Percentiles rank a stretch among this genome's conserved stretches.
phyloP scores from a whole-genome alignment of 2,797 vertebrate species.

The Gouania willdenowi region DNA sequence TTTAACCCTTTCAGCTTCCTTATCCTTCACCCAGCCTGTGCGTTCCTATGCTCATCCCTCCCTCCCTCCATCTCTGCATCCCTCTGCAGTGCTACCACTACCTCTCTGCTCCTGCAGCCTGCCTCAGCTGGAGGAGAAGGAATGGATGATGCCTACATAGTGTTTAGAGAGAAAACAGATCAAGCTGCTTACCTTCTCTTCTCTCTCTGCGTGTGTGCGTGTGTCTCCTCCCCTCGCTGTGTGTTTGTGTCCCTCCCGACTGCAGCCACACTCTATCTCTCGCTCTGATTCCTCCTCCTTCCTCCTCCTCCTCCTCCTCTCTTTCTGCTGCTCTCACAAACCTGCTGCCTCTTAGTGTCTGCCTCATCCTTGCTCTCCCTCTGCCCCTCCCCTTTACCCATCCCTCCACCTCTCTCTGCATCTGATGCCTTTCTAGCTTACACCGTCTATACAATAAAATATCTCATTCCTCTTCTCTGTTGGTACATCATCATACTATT shows the following conservation, averaged over 20 bases:
- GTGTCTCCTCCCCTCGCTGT: neutral
- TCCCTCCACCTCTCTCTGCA: conserved; percentile 5
- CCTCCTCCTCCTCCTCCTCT: conserved; percentile 36
- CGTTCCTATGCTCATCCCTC: conserved; percentile 14
- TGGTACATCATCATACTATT: no score
- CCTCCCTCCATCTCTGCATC: conserved; percentile 30
- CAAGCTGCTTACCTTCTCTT: conserved; percentile 38
- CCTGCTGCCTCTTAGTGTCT: conserved; percentile 49
- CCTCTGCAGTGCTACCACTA: conserved; percentile 60
- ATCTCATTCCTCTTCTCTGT: no score
- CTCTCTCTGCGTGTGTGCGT: no score
- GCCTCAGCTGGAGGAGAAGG: conserved; percentile 30
- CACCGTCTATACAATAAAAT: conserved; percentile 21
- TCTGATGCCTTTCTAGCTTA: conserved; percentile 23
- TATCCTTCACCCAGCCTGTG: neutral
- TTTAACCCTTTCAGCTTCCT: neutral
- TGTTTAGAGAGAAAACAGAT: neutral
- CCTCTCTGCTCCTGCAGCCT: conserved; percentile 38
- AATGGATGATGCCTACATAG: conserved; percentile 4
- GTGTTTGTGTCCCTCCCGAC: conserved; percentile 46
- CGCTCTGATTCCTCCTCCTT: conserved; percentile 49
- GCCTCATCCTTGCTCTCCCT: conserved; percentile 32
- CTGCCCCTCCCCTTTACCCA: conserved; percentile 10
- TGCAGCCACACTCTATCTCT: conserved; percentile 60
- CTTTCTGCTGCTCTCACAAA: conserved; percentile 61